phyloP scores from a whole-genome alignment of 2,888 invertebrate species.

The Exocentrus adspersus region DNA sequence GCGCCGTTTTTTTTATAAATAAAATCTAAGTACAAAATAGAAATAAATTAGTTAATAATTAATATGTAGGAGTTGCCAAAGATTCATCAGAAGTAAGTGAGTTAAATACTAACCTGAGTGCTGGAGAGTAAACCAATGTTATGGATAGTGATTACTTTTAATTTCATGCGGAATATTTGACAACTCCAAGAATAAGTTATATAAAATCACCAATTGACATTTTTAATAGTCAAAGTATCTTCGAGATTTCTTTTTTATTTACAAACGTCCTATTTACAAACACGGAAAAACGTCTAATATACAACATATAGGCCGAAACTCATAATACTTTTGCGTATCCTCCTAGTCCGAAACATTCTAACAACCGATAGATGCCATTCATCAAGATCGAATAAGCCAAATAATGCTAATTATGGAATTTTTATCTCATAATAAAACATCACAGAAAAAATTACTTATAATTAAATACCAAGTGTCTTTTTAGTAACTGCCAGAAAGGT shows the following conservation, averaged over 20 bases:
- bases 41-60: slow-evolving; percentile 15
- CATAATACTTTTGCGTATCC: neutral
- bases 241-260: slow-evolving; percentile 6
- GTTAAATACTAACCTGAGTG: no score
- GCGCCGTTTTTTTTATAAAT: no score
- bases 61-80: no score
- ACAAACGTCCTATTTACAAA: slow-evolving; percentile 20
- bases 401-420: neutral
- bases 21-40: slow-evolving; percentile 24
- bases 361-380: neutral
- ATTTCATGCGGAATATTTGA: no score
- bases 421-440: neutral
- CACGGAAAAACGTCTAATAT: neutral
- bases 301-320: neutral
- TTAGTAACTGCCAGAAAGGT: no score
- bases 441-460: neutral
- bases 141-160: no score
- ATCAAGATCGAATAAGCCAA: neutral
- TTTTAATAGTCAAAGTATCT: slow-evolving; percentile 6
- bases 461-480: no score
- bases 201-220: slow-evolving; percentile 5
- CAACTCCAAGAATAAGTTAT: no score
- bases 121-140: no score
- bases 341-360: neutral
- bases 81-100: no score